Base-by-base conservation (phyloP, 1,140 invertebrate species). In the Drosophila kanapiae region DNA sequence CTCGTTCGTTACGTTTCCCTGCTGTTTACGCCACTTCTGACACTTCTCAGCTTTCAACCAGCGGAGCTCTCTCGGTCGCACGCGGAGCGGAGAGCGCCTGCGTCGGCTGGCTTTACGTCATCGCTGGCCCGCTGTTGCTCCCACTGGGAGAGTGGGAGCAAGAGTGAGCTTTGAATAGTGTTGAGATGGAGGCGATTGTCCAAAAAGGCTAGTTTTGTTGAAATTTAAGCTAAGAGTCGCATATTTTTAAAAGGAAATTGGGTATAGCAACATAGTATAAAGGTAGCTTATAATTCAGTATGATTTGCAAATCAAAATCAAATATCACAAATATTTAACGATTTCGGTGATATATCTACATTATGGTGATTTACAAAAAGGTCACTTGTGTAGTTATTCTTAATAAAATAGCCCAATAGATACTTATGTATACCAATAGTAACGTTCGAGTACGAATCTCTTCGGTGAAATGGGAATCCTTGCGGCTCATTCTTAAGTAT, bases 1-100 rank as follows among this genome's bases (percentile, higher is more conserved):
- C 79, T 77, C 79, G 53, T 56, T 69, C 83, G 84, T 90, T 76
- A 88, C 84, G 85, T 84, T 84, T 88, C 70, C 71, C 80, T 85
- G 83, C 83, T 88, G 83, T 86, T 86, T 86, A 86, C 80, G 80
- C 83, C 76, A 86, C 77, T 86, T 86, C 83, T 86, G 80, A 80
- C 84, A 84, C 76, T 84, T 88, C 76, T 80, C 77, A 82, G 81
- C 82, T 65, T 74, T 51, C 47, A 37, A 56, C 53, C 54, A 62
- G 54, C 48, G 47, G 51, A 60, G 48, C 49, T 45, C 54, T 72
- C 56, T 75, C 16, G 31, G 43, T 49, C 42, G 58, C 35, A 65
- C 43, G 45, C 53, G 31, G 67, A 53, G 29, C 45, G 42, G 35
- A 43, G 14, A 5, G 57, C 83, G 83, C 83, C 76, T 69, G 85